Conservation (phyloP, 2,888 invertebrate species). For the Drosophila colorata region DNA sequence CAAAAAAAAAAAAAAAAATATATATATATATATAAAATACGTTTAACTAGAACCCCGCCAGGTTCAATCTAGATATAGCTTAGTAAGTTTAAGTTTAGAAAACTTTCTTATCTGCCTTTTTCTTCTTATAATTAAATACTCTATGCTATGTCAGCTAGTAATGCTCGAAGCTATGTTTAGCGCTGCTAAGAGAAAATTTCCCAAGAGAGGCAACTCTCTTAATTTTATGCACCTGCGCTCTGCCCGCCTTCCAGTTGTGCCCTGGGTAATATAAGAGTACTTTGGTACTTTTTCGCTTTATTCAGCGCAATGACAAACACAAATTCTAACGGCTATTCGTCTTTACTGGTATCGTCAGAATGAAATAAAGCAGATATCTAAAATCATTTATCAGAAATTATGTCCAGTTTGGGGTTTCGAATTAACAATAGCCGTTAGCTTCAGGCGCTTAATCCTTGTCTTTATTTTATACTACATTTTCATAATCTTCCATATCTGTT, state of each 20-base stretch:
- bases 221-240: slow-evolving; percentile 49
- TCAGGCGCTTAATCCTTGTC: too few species aligned
- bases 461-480: slow-evolving; percentile 49
- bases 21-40: slow-evolving; percentile 4
- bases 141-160: slow-evolving; percentile 9
- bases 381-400: neutral
- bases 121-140: neutral
- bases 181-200: slow-evolving; percentile 54
- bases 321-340: slow-evolving; percentile 28
- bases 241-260: slow-evolving; percentile 49
- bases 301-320: slow-evolving; percentile 52
- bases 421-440: neutral
- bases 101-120: slow-evolving; percentile 2
- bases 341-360: slow-evolving; percentile 26
- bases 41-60: neutral
- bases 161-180: slow-evolving; percentile 6
- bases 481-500: slow-evolving; percentile 70
- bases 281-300: slow-evolving; percentile 62
- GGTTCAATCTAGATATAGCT: neutral
- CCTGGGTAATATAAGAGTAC: slow-evolving; percentile 69
- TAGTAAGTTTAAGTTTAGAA: slow-evolving; percentile 1
- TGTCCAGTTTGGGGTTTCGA: neutral
- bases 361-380: neutral
- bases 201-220: slow-evolving; percentile 33
- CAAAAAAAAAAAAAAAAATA: too few species aligned